phyloP scores from a whole-genome alignment of 2,113 vertebrate species.

The Colossoma macropomum region DNA sequence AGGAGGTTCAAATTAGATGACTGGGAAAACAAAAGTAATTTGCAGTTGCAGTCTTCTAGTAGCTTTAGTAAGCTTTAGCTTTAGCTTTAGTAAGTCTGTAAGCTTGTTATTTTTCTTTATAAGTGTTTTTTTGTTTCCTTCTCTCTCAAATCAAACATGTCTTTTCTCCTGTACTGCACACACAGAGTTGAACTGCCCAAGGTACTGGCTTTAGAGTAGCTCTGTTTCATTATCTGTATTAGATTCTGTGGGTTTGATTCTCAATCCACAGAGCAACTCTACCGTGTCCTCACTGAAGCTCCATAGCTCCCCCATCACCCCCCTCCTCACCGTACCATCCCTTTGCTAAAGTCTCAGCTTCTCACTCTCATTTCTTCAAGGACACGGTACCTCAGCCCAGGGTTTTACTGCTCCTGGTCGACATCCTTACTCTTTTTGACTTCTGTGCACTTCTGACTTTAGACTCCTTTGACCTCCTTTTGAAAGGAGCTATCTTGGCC shows the following conservation, averaged over 20 bases:
- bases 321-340: not conserved
- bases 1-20: too few relatives aligned
- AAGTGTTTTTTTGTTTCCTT: not conserved
- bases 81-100: too few relatives aligned
- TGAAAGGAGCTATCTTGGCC: not conserved
- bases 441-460: conserved; percentile 24
- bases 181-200: not conserved
- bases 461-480: not conserved
- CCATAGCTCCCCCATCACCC: not conserved
- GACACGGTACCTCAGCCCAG: conserved; percentile 21
- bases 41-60: too few relatives aligned
- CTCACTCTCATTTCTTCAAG: conserved; percentile 34
- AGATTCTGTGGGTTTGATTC: conserved; percentile 22
- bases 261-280: conserved; percentile 36
- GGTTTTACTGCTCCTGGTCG: conserved; percentile 6
- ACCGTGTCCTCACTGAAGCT: conserved; percentile 12
- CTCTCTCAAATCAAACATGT: not conserved
- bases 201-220: conserved; percentile 8
- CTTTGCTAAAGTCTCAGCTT: conserved; percentile 38
- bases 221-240: conserved; percentile 5
- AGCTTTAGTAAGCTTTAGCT: too few relatives aligned
- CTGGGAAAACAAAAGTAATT: too few relatives aligned
- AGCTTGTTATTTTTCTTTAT: not conserved
- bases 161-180: not conserved
- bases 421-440: conserved; percentile 14